Percentiles rank a stretch among this genome's conserved stretches.
Conservation (phyloP, 1,140 invertebrate species). For the Pogonus chalceus region DNA sequence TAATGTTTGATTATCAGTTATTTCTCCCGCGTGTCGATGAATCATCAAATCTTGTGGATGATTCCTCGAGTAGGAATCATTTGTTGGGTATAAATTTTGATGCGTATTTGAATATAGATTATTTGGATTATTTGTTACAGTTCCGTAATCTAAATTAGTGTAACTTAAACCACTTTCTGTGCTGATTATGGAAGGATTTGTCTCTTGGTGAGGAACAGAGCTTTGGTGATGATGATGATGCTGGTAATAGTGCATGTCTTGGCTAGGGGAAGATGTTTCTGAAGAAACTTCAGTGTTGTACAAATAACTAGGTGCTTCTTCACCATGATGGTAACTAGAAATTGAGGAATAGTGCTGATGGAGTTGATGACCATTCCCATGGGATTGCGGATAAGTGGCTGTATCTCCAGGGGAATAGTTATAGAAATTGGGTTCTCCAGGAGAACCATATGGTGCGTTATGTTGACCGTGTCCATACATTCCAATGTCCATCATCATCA, state of each 20-base stretch:
- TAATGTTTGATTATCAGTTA: constrained; percentile 13
- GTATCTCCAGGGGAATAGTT: constrained; percentile 28
- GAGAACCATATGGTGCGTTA: constrained; percentile 23
- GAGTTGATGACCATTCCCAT: constrained; percentile 22
- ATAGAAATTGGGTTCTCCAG: constrained; percentile 41
- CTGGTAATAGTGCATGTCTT: constrained; percentile 29
- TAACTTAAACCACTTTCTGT: constrained; percentile 79
- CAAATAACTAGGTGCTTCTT: constrained; percentile 26
- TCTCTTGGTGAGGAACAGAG: constrained; percentile 37
- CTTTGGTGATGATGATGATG: constrained; percentile 28
- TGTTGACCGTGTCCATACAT: constrained; percentile 53
- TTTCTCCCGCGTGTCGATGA: constrained; percentile 29
- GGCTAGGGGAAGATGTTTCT: constrained; percentile 28
- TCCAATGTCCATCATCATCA: constrained; percentile 62
- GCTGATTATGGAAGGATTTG: constrained; percentile 57
- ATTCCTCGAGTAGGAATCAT: constrained; percentile 18
- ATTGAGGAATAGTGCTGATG: constrained; percentile 33
- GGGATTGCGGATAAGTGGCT: constrained; percentile 16
- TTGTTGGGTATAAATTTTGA: background rate
- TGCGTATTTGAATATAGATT: background rate
- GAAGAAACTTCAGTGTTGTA: constrained; percentile 21
- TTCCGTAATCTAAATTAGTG: constrained; percentile 72
- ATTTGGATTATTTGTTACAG: background rate
- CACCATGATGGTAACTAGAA: constrained; percentile 19
- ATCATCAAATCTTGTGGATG: constrained; percentile 21